These are phyloP conservation scores for Coptodon rendalli DNA, from an alignment of 2,113 vertebrate species.

Conservation along the genomic window DNA sequence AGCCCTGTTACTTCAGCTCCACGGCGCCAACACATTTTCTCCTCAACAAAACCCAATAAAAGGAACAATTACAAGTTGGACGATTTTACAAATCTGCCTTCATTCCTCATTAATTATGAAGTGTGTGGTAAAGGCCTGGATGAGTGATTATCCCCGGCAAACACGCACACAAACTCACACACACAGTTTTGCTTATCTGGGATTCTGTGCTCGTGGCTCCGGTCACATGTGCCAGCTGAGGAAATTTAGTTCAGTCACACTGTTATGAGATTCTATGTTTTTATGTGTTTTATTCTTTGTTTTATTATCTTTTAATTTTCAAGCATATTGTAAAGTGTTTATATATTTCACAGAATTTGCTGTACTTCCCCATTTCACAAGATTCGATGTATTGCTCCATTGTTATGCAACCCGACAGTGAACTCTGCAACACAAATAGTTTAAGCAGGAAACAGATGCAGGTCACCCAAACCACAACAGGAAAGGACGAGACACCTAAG, in stretches of 20 bases:
- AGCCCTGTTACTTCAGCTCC: background rate
- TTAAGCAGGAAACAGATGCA: too few relatives aligned
- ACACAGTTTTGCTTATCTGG: background rate
- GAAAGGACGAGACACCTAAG: too few relatives aligned
- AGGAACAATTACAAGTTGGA: background rate
- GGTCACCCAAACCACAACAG: too few relatives aligned
- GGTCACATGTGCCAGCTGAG: background rate
- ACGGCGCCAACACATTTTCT: background rate
- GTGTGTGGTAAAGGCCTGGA: background rate
- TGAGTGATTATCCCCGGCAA: background rate
- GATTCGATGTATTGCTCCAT: too few relatives aligned
- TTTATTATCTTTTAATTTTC: too few relatives aligned
- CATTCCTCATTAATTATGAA: background rate
- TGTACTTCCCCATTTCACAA: too few relatives aligned
- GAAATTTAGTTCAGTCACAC: background rate
- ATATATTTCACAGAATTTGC: too few relatives aligned
- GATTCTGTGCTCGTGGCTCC: background rate
- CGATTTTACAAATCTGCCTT: background rate
- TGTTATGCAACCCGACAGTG: too few relatives aligned
- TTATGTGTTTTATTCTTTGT: too few relatives aligned
- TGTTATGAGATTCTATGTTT: too few relatives aligned
- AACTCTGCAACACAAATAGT: too few relatives aligned
- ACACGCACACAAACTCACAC: background rate
- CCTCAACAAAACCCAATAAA: constrained; percentile 3
- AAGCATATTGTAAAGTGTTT: too few relatives aligned